Evolutionary conservation across 2,113 vertebrate species (phyloP).

Genomic region (Oryzias woworae): DNA sequence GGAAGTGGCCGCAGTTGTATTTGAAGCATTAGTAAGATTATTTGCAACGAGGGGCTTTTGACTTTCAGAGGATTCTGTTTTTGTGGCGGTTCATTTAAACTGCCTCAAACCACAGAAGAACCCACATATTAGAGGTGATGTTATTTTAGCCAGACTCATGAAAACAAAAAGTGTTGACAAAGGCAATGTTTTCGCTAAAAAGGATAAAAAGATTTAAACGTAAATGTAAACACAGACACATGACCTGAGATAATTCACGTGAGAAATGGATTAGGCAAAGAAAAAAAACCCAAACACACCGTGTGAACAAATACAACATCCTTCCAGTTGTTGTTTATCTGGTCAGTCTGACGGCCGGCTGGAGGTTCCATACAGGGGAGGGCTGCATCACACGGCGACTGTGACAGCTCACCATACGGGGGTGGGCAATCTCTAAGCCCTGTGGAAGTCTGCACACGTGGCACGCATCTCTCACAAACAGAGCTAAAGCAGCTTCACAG

Average conservation of each 20-base stretch:
- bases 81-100: too few relatives aligned
- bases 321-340: slow-evolving; percentile 74
- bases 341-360: slow-evolving; percentile 46
- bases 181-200: slow-evolving; percentile 26
- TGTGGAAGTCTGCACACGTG: slow-evolving; percentile 68
- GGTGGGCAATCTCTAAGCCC: slow-evolving; percentile 56
- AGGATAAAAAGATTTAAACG: slow-evolving; percentile 26
- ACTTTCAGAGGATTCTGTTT: too few relatives aligned
- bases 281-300: slow-evolving; percentile 9
- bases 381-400: slow-evolving; percentile 37
- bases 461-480: slow-evolving; percentile 56
- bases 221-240: slow-evolving; percentile 41
- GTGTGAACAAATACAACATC: slow-evolving; percentile 9
- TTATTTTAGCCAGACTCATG: slow-evolving; percentile 1
- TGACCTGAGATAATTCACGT: slow-evolving; percentile 31
- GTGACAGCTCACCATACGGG: slow-evolving; percentile 71
- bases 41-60: too few relatives aligned
- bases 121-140: too few relatives aligned
- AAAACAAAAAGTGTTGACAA: slow-evolving; percentile 28
- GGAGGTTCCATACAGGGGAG: slow-evolving; percentile 64
- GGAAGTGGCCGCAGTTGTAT: too few relatives aligned
- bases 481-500: slow-evolving; percentile 59
- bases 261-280: slow-evolving; percentile 45
- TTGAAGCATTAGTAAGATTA: too few relatives aligned
- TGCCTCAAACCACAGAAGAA: too few relatives aligned